Evolutionary conservation across 2,797 vertebrate genomes (phyloP).

Genomic region (Pantherophis alleghaniensis): DNA sequence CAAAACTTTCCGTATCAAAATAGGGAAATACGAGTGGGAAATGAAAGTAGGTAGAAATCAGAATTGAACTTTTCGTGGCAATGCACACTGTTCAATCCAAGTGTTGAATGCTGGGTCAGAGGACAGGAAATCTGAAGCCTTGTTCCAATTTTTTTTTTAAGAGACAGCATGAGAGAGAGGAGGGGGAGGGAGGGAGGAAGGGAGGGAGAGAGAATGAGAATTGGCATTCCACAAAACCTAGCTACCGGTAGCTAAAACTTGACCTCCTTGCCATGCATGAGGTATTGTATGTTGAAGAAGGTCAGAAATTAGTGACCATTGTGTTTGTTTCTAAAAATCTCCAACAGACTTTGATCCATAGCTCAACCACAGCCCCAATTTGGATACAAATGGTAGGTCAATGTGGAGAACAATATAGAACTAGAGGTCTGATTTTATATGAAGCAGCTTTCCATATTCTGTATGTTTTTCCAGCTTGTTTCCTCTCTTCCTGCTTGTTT

Average conservation of each 20-base stretch:
- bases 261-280: neutral
- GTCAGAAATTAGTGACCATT: neutral
- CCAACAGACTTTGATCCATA: neutral
- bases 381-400: neutral
- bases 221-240: neutral
- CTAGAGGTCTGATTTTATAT: neutral
- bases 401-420: neutral
- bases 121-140: neutral
- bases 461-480: neutral
- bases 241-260: neutral
- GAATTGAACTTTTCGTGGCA: neutral
- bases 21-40: neutral
- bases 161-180: neutral
- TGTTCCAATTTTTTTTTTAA: neutral
- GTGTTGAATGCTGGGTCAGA: neutral
- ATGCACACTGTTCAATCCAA: neutral
- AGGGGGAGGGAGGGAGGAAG: no score
- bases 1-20: neutral
- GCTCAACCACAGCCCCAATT: neutral
- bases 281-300: neutral
- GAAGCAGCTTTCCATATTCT: neutral
- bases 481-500: neutral
- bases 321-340: neutral
- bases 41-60: neutral
- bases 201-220: no score